phyloP scores from a whole-genome alignment of 2,113 vertebrate species.

The Hucho hucho region DNA sequence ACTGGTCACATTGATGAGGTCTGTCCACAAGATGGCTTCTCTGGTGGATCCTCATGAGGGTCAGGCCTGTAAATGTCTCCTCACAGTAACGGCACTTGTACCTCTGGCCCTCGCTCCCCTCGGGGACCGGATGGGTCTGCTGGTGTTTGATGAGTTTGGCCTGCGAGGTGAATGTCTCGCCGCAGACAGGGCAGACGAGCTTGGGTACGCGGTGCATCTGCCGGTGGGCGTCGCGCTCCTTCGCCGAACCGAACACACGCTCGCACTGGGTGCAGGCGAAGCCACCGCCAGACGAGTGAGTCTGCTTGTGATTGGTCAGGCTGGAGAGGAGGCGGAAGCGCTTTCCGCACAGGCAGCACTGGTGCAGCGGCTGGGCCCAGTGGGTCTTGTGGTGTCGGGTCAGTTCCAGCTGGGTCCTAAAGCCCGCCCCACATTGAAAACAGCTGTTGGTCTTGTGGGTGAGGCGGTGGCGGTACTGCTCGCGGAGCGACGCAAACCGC shows the following conservation, averaged over 20 bases:
- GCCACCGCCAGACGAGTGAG: slow-evolving; percentile 28
- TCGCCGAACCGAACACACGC: slow-evolving; percentile 31
- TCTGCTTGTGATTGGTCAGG: slow-evolving; percentile 65
- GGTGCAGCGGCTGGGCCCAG: slow-evolving; percentile 56
- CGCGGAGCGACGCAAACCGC: slow-evolving; percentile 32
- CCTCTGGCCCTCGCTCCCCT: slow-evolving; percentile 30
- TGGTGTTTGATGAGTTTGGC: slow-evolving; percentile 57
- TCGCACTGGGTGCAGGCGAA: slow-evolving; percentile 44
- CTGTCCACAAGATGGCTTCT: slow-evolving; percentile 56
- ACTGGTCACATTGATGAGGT: slow-evolving; percentile 64
- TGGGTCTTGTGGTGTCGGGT: slow-evolving; percentile 55
- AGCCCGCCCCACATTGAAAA: slow-evolving; percentile 60
- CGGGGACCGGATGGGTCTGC: slow-evolving; percentile 49
- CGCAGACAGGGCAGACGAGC: slow-evolving; percentile 53
- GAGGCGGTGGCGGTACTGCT: slow-evolving; percentile 26
- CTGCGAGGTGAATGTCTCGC: slow-evolving; percentile 54
- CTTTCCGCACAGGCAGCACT: slow-evolving; percentile 50
- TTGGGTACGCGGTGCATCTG: slow-evolving; percentile 43
- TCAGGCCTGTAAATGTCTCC: slow-evolving; percentile 62
- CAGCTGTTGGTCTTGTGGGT: slow-evolving; percentile 45
- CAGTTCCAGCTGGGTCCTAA: slow-evolving; percentile 51
- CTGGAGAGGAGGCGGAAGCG: slow-evolving; percentile 59
- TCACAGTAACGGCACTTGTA: slow-evolving; percentile 69
- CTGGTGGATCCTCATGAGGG: slow-evolving; percentile 70
- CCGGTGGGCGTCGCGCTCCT: slow-evolving; percentile 40